Conservation (phyloP, 2,113 vertebrate species). For the Leucopsar rothschildi region DNA sequence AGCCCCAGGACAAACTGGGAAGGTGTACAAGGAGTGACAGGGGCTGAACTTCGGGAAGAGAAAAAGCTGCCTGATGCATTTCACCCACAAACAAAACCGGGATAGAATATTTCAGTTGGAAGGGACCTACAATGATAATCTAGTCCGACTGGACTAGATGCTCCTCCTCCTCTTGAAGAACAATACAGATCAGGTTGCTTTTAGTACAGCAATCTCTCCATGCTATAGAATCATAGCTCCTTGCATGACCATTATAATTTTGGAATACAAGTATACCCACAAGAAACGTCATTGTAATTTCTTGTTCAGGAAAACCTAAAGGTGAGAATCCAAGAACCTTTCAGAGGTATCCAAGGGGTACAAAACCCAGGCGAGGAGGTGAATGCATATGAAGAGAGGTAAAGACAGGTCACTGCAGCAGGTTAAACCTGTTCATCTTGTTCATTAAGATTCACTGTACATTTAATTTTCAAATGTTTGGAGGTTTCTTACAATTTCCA, state of each 20-base stretch:
- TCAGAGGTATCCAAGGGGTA: background rate
- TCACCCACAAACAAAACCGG: background rate
- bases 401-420: constrained; percentile 9
- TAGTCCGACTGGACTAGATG: background rate
- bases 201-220: background rate
- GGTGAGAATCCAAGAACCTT: background rate
- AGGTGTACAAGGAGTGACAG: background rate
- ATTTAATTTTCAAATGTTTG: constrained; percentile 31
- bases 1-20: background rate
- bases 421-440: constrained; percentile 47
- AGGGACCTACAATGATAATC: background rate
- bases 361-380: background rate
- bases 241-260: background rate
- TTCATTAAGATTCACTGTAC: constrained; percentile 10
- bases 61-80: background rate
- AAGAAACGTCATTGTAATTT: rapidly evolving
- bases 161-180: background rate
- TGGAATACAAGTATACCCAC: background rate
- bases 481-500: background rate
- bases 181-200: background rate
- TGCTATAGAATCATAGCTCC: background rate
- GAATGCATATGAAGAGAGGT: background rate
- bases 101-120: background rate
- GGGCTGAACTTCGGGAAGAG: background rate
- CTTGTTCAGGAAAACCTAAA: background rate